A percentile compares a stretch with the other conserved stretches of the same genome.
Evolutionary conservation across 2,113 vertebrate species (phyloP).

Genomic region (Ceratotherium simum): DNA sequence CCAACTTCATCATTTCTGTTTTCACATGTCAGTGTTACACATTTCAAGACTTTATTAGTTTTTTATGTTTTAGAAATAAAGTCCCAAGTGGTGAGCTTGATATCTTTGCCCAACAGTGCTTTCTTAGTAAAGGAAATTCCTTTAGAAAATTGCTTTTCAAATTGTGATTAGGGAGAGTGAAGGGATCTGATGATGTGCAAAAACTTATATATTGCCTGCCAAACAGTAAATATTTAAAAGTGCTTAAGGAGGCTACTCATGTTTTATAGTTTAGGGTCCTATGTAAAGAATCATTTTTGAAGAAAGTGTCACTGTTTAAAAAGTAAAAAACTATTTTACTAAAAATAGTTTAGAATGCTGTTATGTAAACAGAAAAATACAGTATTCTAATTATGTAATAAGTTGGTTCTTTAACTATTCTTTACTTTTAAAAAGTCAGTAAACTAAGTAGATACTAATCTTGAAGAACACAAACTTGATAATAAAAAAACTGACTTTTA

Average conservation of each 20-base stretch:
- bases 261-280: neutral
- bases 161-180: neutral
- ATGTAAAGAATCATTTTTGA: conserved; percentile 43
- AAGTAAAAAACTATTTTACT: conserved; percentile 6
- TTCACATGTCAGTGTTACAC: neutral
- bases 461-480: neutral
- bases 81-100: neutral
- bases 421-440: conserved; percentile 40
- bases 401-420: neutral
- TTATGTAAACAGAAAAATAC: neutral
- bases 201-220: neutral
- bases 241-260: neutral
- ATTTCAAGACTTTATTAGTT: conserved; percentile 22
- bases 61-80: conserved; percentile 5
- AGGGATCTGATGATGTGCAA: neutral
- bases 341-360: neutral
- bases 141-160: conserved; percentile 33
- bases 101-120: conserved; percentile 1
- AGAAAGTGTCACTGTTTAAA: neutral
- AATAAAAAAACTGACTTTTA: neutral
- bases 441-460: neutral
- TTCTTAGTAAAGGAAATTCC: conserved; percentile 51
- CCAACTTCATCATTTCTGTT: neutral
- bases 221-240: neutral
- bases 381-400: neutral